Percentiles rank a stretch among this genome's conserved stretches.
phyloP scores from a whole-genome alignment of 2,113 vertebrate genomes.

The Apus apus region DNA sequence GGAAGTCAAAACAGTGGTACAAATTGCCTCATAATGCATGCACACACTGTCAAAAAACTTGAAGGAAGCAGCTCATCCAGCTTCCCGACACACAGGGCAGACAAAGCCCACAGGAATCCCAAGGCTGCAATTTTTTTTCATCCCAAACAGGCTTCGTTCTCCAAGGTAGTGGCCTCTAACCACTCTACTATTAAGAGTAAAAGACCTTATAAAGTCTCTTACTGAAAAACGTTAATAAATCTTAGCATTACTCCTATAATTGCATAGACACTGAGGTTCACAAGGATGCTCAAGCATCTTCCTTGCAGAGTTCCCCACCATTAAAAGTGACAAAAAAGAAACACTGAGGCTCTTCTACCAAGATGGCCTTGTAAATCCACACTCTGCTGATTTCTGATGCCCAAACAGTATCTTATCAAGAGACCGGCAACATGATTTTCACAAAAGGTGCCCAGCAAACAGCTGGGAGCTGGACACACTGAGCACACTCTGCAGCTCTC shows the following conservation, averaged over 20 bases:
- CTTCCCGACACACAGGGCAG: not conserved
- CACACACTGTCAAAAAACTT: not conserved
- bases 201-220: not conserved
- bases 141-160: not conserved
- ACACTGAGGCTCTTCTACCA: not conserved
- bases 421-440: not conserved
- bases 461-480: not conserved
- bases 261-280: not conserved
- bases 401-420: not conserved
- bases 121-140: not conserved
- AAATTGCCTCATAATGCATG: not conserved
- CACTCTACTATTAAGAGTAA: not conserved
- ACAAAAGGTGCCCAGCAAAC: not conserved
- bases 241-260: not conserved
- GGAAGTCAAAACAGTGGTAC: not conserved
- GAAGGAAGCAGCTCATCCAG: not conserved
- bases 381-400: not conserved
- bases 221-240: not conserved
- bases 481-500: not conserved
- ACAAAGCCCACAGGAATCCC: conserved; percentile 4
- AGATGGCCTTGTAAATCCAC: not conserved
- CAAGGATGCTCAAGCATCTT: not conserved
- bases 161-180: not conserved
- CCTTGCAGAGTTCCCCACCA: not conserved
- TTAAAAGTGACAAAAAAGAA: rapidly evolving